These are phyloP conservation scores for Papilio glaucus DNA, from an alignment of 1,140 invertebrate species.

Conservation along the genomic window DNA sequence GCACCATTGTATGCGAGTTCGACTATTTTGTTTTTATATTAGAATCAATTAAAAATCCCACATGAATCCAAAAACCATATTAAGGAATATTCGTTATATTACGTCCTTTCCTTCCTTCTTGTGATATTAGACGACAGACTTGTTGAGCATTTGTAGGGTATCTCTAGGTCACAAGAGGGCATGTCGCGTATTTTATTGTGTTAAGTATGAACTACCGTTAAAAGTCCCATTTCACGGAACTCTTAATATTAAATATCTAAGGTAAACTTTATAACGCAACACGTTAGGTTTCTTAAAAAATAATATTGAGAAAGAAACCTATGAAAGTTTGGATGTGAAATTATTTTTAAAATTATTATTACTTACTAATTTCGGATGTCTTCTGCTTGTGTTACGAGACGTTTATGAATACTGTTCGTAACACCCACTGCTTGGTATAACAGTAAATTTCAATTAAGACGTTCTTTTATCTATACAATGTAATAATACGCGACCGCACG, in stretches of 20 bases:
- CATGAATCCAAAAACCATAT: neutral
- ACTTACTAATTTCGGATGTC: constrained; percentile 3
- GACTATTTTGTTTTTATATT: neutral
- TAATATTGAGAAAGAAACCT: neutral
- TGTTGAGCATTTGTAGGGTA: constrained; percentile 21
- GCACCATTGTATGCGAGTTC: neutral
- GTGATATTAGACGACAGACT: neutral
- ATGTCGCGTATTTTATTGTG: constrained; percentile 3
- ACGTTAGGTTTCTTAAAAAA: neutral
- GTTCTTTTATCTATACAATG: neutral
- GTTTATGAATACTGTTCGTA: neutral
- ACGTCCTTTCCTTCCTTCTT: neutral
- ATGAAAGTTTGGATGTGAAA: constrained; percentile 15
- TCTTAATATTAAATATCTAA: neutral
- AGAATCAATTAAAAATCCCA: neutral
- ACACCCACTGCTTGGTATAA: neutral
- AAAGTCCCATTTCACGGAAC: neutral
- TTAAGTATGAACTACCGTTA: neutral
- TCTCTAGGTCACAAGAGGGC: constrained; percentile 33
- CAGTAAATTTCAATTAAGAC: neutral
- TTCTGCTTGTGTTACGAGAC: neutral
- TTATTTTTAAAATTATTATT: neutral
- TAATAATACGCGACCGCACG: constrained; percentile 16
- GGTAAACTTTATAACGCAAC: neutral
- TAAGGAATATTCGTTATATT: neutral